Conservation (phyloP, 2,888 invertebrate genomes). For the Apocheima hispidaria region DNA sequence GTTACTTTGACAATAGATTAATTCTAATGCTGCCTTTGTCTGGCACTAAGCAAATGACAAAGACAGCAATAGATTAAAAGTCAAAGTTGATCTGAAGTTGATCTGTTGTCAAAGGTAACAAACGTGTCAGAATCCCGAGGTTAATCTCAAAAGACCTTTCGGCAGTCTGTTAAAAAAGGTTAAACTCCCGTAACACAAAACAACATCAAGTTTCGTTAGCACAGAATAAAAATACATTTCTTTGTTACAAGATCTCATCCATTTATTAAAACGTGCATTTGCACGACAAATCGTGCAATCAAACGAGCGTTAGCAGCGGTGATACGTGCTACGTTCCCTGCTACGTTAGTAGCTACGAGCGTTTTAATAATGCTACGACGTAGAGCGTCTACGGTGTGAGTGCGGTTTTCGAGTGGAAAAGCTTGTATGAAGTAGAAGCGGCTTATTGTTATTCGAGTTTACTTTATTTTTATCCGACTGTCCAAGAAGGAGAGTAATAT, state of each 20-base stretch:
- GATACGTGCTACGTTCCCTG: constrained; percentile 30
- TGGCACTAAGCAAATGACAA: no score
- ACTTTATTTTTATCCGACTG: not conserved
- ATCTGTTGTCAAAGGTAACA: no score
- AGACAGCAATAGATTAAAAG: no score
- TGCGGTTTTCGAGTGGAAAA: constrained; percentile 11
- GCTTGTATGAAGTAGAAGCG: not conserved
- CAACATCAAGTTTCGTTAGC: not conserved
- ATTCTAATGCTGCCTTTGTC: no score
- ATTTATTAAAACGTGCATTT: constrained; percentile 39
- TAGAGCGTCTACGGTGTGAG: constrained; percentile 26
- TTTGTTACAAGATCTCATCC: constrained; percentile 14
- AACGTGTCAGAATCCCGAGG: no score
- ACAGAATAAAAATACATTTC: constrained; percentile 7
- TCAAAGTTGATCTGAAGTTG: no score
- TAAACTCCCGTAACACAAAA: no score
- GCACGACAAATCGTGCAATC: constrained; percentile 37
- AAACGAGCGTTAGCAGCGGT: constrained; percentile 38
- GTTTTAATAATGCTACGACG: constrained; percentile 34
- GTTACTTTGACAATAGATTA: no score
- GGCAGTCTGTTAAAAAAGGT: no score
- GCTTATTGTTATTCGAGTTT: not conserved
- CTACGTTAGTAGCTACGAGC: constrained; percentile 33
- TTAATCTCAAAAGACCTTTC: no score
- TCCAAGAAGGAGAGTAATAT: not conserved